phyloP scores from a whole-genome alignment of 2,888 invertebrate genomes.

The Hecatera dysodea region DNA sequence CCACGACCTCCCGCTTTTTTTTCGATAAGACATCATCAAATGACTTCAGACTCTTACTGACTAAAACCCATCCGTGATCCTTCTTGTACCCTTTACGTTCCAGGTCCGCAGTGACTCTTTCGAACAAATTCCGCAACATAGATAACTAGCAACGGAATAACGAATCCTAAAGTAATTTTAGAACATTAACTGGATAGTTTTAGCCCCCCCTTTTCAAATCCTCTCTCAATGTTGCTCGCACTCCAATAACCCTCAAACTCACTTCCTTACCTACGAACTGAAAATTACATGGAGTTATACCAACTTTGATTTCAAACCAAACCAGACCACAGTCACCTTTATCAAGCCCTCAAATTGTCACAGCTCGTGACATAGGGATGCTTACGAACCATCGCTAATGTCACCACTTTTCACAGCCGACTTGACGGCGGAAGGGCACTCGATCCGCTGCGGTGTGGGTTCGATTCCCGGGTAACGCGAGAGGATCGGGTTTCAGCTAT shows the following conservation, averaged over 20 bases:
- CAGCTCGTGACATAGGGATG: constrained; percentile 34
- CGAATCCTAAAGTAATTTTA: no score
- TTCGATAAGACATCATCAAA: no score
- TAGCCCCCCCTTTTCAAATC: neutral
- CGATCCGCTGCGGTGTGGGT: constrained; percentile 69
- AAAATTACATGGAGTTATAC: neutral
- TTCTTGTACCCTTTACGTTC: no score
- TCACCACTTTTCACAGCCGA: constrained; percentile 55
- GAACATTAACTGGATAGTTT: neutral
- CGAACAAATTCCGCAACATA: no score
- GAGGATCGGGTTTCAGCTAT: constrained; percentile 67
- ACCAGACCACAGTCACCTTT: neutral
- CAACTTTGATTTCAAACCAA: neutral
- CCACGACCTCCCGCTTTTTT: no score
- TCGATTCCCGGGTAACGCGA: constrained; percentile 71
- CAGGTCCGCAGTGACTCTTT: no score
- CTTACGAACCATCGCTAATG: constrained; percentile 36
- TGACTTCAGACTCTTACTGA: no score
- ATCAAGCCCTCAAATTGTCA: constrained; percentile 1
- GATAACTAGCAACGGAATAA: no score
- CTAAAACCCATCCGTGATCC: no score
- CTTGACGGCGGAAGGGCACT: constrained; percentile 60
- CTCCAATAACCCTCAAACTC: no score
- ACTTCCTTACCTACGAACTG: neutral
- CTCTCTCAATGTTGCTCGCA: no score